Percentiles rank a stretch among this genome's conserved stretches.
Evolutionary conservation across 2,888 invertebrate species (phyloP).

Genomic region (Ophion slaviceki): DNA sequence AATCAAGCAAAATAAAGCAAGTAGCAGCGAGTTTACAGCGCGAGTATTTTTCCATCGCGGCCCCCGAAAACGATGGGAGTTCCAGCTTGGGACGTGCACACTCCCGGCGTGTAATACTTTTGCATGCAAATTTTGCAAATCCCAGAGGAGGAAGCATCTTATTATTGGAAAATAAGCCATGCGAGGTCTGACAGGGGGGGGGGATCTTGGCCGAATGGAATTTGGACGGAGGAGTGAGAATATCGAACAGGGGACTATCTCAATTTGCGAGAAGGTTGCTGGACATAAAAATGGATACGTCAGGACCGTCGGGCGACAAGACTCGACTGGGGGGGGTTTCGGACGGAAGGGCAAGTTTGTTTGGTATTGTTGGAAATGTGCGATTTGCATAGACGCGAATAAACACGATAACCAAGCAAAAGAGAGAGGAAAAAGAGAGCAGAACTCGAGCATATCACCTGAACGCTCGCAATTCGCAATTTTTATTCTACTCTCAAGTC

Average conservation of each 20-base stretch:
- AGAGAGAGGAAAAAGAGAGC: constrained; percentile 13
- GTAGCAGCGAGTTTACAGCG: background rate
- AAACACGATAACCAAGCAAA: background rate
- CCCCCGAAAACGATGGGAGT: background rate
- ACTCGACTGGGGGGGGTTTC: no score
- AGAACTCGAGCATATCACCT: constrained; percentile 15
- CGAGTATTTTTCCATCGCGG: background rate
- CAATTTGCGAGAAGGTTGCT: constrained; percentile 4
- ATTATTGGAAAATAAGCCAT: constrained; percentile 34
- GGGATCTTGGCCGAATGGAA: no score
- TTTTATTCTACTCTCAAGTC: constrained; percentile 22
- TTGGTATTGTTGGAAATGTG: background rate
- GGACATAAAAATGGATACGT: constrained; percentile 4
- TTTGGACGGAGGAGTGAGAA: background rate
- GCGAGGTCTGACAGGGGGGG: background rate
- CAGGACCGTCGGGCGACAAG: background rate
- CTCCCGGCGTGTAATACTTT: constrained; percentile 6
- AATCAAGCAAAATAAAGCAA: no score
- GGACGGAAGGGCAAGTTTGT: background rate
- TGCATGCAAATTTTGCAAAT: constrained; percentile 23
- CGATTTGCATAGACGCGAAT: background rate
- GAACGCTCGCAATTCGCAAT: constrained; percentile 23
- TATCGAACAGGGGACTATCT: constrained; percentile 1
- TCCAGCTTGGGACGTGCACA: background rate
- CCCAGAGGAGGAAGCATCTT: constrained; percentile 8